These are phyloP conservation scores for Volucella zonaria DNA, from an alignment of 2,888 invertebrate species.

Conservation along the genomic window DNA sequence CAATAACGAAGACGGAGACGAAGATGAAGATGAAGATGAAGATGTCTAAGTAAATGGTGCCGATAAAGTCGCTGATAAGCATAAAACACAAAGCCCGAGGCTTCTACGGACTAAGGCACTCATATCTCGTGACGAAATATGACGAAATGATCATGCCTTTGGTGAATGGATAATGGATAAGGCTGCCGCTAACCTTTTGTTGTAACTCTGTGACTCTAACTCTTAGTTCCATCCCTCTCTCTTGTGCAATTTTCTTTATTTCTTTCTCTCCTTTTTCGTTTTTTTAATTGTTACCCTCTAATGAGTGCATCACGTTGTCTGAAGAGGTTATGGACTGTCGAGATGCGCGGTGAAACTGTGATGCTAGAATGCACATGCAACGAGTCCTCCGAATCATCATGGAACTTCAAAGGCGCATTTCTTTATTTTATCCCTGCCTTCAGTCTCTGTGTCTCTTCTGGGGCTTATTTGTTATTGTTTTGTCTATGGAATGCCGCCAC, in stretches of 20 bases:
- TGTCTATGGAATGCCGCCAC: constrained; percentile 68
- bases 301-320: constrained; percentile 51
- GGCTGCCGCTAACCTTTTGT: constrained; percentile 56
- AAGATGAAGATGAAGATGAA: too few relatives aligned
- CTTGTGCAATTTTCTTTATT: constrained; percentile 38
- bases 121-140: constrained; percentile 31
- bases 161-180: constrained; percentile 50
- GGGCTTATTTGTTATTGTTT: constrained; percentile 66
- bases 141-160: constrained; percentile 37
- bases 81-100: neutral
- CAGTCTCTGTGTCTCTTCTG: constrained; percentile 15
- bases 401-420: constrained; percentile 63
- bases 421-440: neutral
- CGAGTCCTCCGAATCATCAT: constrained; percentile 52
- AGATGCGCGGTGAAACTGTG: too few relatives aligned
- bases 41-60: constrained; percentile 16
- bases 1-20: neutral
- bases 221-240: neutral
- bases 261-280: constrained; percentile 27
- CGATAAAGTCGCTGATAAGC: constrained; percentile 20
- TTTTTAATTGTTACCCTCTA: constrained; percentile 38
- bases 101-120: constrained; percentile 17
- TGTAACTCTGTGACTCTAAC: constrained; percentile 48
- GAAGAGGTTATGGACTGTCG: constrained; percentile 50
- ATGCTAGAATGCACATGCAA: constrained; percentile 60